Conservation (phyloP, 2,888 invertebrate species). For the Ormyrus thymus region DNA sequence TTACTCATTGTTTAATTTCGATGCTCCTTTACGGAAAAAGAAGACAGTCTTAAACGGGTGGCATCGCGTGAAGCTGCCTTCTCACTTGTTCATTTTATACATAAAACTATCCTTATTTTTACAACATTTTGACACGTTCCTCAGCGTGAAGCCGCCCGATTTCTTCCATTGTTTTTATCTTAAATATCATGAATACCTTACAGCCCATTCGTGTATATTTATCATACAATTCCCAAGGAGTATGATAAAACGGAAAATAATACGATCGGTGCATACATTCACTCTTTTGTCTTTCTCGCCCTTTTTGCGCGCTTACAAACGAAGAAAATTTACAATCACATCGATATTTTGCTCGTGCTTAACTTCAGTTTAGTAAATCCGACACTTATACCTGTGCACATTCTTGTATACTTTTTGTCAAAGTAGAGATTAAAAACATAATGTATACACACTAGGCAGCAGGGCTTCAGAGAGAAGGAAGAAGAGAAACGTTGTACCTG, state of each 20-base stretch:
- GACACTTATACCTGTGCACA: constrained; percentile 31
- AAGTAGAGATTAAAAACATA: constrained; percentile 28
- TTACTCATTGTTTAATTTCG: not conserved
- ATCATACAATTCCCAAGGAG: not conserved
- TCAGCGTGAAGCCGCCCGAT: constrained; percentile 22
- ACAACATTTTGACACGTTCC: constrained; percentile 30
- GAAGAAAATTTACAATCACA: constrained; percentile 58
- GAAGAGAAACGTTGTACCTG: constrained; percentile 23
- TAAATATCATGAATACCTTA: not conserved
- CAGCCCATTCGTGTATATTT: constrained; percentile 9
- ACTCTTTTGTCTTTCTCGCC: constrained; percentile 39
- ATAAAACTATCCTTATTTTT: constrained; percentile 44
- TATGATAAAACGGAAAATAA: constrained; percentile 12
- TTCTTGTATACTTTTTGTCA: constrained; percentile 30
- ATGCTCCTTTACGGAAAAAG: constrained; percentile 13
- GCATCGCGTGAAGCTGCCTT: constrained; percentile 29
- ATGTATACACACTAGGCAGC: constrained; percentile 37
- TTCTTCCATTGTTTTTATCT: not conserved
- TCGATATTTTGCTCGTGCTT: constrained; percentile 52
- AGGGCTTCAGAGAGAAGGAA: constrained; percentile 29
- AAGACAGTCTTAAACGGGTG: constrained; percentile 14
- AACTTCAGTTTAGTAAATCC: constrained; percentile 29
- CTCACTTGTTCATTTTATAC: constrained; percentile 29
- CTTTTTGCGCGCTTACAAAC: constrained; percentile 52
- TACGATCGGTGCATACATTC: constrained; percentile 22